A percentile compares a stretch with the other conserved stretches of the same genome.
These are phyloP conservation scores for Salarias fasciatus DNA, from an alignment of 2,797 vertebrate genomes.

Conservation along the genomic window DNA sequence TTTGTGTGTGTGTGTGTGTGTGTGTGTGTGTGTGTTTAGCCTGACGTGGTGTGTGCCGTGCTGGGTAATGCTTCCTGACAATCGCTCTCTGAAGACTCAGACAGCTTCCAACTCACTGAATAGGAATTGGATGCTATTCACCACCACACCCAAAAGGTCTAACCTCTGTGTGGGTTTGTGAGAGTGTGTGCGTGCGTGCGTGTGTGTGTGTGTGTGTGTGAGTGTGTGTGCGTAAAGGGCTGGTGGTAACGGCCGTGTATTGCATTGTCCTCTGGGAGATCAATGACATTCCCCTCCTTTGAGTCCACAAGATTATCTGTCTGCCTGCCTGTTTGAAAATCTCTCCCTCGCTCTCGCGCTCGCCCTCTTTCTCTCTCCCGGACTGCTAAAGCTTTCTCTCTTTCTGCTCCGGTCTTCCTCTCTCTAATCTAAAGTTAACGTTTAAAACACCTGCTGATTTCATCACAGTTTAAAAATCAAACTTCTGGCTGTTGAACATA, in stretches of 20 bases:
- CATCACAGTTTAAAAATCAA: background rate
- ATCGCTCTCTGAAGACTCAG: conserved; percentile 70
- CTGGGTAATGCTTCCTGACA: conserved; percentile 75
- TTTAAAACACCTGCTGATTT: conserved; percentile 12
- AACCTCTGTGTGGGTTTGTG: conserved; percentile 53
- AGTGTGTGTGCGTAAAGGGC: conserved; percentile 44
- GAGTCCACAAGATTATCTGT: conserved; percentile 73
- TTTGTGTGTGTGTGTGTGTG: too few relatives aligned
- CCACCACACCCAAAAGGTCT: conserved; percentile 62
- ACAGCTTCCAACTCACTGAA: conserved; percentile 70
- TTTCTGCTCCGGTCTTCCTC: conserved; percentile 32
- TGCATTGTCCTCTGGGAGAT: conserved; percentile 74
- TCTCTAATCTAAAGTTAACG: conserved; percentile 31
- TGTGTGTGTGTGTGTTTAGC: too few relatives aligned
- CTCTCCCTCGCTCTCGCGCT: conserved; percentile 44
- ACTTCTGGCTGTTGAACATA: background rate
- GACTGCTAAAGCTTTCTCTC: conserved; percentile 48
- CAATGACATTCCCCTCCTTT: conserved; percentile 78
- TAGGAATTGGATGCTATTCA: conserved; percentile 75
- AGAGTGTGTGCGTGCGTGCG: conserved; percentile 40
- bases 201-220: conserved; percentile 38
- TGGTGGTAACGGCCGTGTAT: too few relatives aligned
- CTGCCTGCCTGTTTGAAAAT: conserved; percentile 61
- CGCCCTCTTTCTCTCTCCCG: conserved; percentile 39
- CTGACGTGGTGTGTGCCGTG: conserved; percentile 65